A percentile compares a stretch with the other conserved stretches of the same genome.
These are phyloP conservation scores for Fragariocoptes setiger DNA, from an alignment of 1,140 invertebrate species.

Conservation along the genomic window DNA sequence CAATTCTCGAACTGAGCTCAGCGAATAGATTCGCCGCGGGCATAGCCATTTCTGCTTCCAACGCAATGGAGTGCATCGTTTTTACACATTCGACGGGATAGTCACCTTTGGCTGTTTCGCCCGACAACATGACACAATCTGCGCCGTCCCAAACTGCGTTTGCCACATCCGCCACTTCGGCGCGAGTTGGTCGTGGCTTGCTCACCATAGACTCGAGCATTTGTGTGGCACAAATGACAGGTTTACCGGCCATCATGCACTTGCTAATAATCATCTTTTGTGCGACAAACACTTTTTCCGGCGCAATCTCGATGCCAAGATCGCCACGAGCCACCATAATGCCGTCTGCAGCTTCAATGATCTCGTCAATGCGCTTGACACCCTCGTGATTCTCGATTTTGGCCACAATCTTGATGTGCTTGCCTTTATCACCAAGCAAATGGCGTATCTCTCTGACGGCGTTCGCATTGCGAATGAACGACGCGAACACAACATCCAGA, in stretches of 20 bases:
- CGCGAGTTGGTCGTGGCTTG: constrained; percentile 71
- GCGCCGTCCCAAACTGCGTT: constrained; percentile 87
- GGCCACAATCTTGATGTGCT: constrained; percentile 73
- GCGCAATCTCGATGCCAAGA: constrained; percentile 83
- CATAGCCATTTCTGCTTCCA: constrained; percentile 82
- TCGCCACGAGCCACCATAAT: constrained; percentile 93
- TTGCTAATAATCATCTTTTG: constrained; percentile 83
- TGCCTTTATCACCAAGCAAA: constrained; percentile 63
- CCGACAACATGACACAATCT: constrained; percentile 87
- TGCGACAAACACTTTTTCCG: constrained; percentile 88
- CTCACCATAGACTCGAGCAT: constrained; percentile 95
- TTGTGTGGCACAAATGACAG: constrained; percentile 85
- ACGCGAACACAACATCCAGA: constrained; percentile 91
- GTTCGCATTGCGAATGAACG: constrained; percentile 71
- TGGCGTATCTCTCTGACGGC: constrained; percentile 56
- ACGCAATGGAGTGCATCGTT: constrained; percentile 61
- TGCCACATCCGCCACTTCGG: constrained; percentile 79
- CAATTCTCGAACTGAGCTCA: constrained; percentile 12
- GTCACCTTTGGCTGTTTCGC: constrained; percentile 72
- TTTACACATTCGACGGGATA: constrained; percentile 19
- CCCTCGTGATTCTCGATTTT: constrained; percentile 96
- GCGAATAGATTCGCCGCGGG: constrained; percentile 44
- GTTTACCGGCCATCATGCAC: constrained; percentile 66
- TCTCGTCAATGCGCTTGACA: constrained; percentile 61
- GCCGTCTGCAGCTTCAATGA: constrained; percentile 65